Conservation (phyloP, 1,140 invertebrate species). For the Pseudoatta argentina region DNA sequence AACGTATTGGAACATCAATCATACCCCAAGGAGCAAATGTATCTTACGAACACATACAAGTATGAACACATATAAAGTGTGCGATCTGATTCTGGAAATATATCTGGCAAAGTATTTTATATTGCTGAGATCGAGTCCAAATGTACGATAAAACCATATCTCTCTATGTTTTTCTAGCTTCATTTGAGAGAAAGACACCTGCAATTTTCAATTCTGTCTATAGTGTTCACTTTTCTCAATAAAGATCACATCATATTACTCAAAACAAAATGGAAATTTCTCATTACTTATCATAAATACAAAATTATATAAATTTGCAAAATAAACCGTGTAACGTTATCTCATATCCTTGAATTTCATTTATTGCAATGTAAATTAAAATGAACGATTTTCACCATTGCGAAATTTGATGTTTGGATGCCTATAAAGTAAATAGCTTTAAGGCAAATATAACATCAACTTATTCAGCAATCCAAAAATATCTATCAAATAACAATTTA, state of each 20-base stretch:
- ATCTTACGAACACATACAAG: not conserved
- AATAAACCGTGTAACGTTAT: not conserved
- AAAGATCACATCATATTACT: not conserved
- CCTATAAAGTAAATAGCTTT: too few species aligned
- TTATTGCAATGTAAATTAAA: not conserved
- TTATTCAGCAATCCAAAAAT: too few species aligned
- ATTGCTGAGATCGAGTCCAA: not conserved
- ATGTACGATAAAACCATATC: not conserved
- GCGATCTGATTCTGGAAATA: conserved; percentile 2
- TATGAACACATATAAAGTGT: not conserved
- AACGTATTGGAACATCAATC: conserved; percentile 6
- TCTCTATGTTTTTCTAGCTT: not conserved
- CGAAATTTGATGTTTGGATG: too few species aligned
- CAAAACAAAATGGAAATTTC: not conserved
- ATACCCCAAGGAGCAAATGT: not conserved
- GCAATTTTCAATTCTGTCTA: not conserved
- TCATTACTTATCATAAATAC: not conserved
- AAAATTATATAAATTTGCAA: not conserved
- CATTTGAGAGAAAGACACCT: conserved; percentile 1
- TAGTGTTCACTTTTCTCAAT: not conserved
- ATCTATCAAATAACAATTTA: too few species aligned
- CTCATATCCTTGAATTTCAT: not conserved
- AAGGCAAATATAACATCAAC: too few species aligned
- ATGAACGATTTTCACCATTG: too few species aligned
- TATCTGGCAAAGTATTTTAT: not conserved